Conservation (phyloP, 2,113 vertebrate species). For the Thalassoma bifasciatum region DNA sequence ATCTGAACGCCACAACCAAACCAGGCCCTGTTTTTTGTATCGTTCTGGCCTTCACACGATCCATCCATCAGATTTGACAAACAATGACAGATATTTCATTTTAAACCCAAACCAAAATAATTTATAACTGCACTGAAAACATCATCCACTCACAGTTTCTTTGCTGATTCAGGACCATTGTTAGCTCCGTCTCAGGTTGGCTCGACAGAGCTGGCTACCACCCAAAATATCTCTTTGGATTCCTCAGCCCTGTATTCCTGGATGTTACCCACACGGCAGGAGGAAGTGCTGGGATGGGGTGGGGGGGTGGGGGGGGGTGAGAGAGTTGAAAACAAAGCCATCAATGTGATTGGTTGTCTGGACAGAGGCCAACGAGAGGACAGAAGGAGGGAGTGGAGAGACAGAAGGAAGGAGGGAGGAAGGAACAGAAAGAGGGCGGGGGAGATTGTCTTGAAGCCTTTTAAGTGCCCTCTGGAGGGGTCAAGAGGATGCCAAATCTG, state of each 20-base stretch:
- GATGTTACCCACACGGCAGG: constrained; percentile 72
- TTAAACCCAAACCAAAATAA: background rate
- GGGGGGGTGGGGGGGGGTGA: constrained; percentile 33
- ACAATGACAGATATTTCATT: background rate
- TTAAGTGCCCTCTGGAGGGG: constrained; percentile 69
- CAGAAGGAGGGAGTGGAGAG: constrained; percentile 56
- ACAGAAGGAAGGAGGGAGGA: constrained; percentile 15
- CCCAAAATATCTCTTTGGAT: constrained; percentile 76
- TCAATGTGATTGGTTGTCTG: constrained; percentile 82
- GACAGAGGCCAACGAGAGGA: constrained; percentile 74
- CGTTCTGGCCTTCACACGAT: too few species aligned
- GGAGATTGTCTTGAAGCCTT: constrained; percentile 60
- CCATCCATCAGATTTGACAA: background rate
- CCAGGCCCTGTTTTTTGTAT: background rate
- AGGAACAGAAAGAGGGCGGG: constrained; percentile 32
- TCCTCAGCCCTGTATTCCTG: constrained; percentile 73
- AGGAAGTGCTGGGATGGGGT: constrained; percentile 70
- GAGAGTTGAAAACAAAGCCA: constrained; percentile 78
- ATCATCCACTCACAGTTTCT: constrained; percentile 18
- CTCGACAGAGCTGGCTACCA: constrained; percentile 57
- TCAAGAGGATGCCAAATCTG: constrained; percentile 62
- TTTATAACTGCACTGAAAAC: background rate
- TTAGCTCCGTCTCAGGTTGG: constrained; percentile 53
- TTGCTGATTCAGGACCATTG: constrained; percentile 34
- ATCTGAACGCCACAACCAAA: too few species aligned